Evolutionary conservation across 2,797 vertebrate genomes (phyloP).

Genomic region (Aulostomus chinensis): DNA sequence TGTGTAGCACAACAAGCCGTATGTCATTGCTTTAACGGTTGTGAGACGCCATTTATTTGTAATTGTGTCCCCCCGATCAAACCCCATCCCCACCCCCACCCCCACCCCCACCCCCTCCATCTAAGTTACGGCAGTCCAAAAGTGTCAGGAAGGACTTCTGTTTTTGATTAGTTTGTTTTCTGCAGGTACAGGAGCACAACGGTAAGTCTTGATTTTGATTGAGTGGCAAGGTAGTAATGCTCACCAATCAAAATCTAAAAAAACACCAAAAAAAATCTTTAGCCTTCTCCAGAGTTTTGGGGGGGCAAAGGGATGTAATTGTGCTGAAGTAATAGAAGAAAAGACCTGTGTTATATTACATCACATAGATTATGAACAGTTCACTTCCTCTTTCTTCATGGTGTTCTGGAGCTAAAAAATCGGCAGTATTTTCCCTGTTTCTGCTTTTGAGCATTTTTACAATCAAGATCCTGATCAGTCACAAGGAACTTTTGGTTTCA

Average conservation of each 20-base stretch:
- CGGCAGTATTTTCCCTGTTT: no score
- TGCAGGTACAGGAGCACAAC: conserved; percentile 73
- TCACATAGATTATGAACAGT: conserved; percentile 48
- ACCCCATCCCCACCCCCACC: conserved; percentile 26
- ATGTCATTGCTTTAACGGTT: conserved; percentile 71
- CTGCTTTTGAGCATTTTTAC: background rate
- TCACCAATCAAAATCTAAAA: conserved; percentile 76
- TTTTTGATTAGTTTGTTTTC: conserved; percentile 54
- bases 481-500: conserved; percentile 49
- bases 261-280: no score
- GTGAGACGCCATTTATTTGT: conserved; percentile 57
- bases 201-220: conserved; percentile 85
- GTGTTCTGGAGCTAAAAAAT: conserved; percentile 41
- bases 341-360: conserved; percentile 8
- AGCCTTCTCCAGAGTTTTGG: conserved; percentile 32
- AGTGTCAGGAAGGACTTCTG: conserved; percentile 45
- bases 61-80: conserved; percentile 60
- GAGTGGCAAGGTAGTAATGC: conserved; percentile 57
- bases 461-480: no score
- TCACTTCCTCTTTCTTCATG: conserved; percentile 38
- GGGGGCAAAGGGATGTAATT: conserved; percentile 30
- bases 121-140: conserved; percentile 49
- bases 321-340: conserved; percentile 37
- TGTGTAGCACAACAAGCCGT: conserved; percentile 76
- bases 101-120: conserved; percentile 1